These are phyloP conservation scores for Malacoctenus gilli DNA, from an alignment of 2,797 vertebrate species.

Conservation along the genomic window DNA sequence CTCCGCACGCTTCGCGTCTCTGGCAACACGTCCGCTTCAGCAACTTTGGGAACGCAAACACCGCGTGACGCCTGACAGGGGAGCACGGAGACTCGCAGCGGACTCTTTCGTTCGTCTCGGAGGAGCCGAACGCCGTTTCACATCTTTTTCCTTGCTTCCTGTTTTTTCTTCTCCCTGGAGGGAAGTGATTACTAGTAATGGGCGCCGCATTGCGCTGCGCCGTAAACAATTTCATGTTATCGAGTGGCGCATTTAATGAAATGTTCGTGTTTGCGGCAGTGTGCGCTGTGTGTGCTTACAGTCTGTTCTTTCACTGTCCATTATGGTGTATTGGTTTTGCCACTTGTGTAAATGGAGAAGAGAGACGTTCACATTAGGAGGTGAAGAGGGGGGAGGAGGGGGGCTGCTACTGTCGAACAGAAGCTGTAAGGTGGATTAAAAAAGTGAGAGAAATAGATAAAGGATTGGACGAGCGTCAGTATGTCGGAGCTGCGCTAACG, in stretches of 20 bases:
- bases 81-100: not conserved
- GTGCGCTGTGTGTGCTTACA: not conserved
- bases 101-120: not conserved
- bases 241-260: not conserved
- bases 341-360: not conserved
- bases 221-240: no score
- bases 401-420: not conserved
- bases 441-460: not conserved
- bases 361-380: not conserved
- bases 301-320: not conserved
- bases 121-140: not conserved
- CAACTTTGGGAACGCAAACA: constrained; percentile 30
- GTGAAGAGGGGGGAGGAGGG: no score
- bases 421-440: constrained; percentile 9
- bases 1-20: not conserved
- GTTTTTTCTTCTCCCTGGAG: no score
- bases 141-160: no score
- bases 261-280: no score
- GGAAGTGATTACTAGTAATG: not conserved
- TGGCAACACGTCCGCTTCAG: constrained; percentile 16
- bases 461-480: no score
- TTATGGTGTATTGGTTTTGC: constrained; percentile 12
- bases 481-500: no score
- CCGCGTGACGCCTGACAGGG: not conserved
- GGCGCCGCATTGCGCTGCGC: not conserved